A percentile compares a stretch with the other conserved stretches of the same genome.
These are phyloP conservation scores for Crambe crambe DNA, from an alignment of 37 sponge, comb jelly and placozoan species.

Conservation along the genomic window DNA sequence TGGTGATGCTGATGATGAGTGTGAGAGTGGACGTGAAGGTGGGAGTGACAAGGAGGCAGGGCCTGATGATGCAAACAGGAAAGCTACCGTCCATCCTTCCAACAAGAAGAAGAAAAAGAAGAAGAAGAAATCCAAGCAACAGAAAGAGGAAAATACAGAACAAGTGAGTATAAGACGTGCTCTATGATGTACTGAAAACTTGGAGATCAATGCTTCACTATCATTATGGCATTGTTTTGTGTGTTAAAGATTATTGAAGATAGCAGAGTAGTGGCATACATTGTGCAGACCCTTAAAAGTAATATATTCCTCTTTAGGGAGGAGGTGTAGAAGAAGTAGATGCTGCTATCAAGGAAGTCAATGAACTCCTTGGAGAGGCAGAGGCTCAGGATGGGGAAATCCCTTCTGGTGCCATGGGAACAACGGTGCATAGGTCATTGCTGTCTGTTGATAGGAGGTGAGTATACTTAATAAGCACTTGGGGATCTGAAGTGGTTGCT, in stretches of 20 bases:
- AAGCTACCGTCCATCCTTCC: background rate
- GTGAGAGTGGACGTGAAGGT: slow-evolving; percentile 13
- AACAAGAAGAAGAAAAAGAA: slow-evolving; percentile 55
- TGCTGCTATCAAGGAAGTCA: slow-evolving; percentile 63
- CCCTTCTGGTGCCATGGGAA: background rate
- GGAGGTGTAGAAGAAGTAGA: slow-evolving; percentile 64
- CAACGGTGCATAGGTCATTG: slow-evolving; percentile 18
- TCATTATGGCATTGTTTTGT: no score
- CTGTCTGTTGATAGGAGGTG: slow-evolving; percentile 74
- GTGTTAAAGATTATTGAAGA: no score
- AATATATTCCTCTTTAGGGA: background rate
- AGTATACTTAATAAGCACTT: background rate
- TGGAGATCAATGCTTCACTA: no score
- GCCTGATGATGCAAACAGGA: background rate
- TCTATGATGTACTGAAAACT: no score
- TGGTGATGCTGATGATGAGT: slow-evolving; percentile 24
- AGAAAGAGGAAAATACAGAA: background rate
- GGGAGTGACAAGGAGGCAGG: slow-evolving; percentile 16
- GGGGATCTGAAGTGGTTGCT: background rate
- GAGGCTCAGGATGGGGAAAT: background rate
- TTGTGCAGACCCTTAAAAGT: no score
- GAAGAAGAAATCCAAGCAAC: slow-evolving; percentile 46
- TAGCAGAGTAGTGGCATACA: no score
- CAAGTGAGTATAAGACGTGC: background rate
- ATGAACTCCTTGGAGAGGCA: slow-evolving; percentile 51